Base-by-base conservation (phyloP, 2,797 vertebrate species). In the Crypturellus tataupa region DNA sequence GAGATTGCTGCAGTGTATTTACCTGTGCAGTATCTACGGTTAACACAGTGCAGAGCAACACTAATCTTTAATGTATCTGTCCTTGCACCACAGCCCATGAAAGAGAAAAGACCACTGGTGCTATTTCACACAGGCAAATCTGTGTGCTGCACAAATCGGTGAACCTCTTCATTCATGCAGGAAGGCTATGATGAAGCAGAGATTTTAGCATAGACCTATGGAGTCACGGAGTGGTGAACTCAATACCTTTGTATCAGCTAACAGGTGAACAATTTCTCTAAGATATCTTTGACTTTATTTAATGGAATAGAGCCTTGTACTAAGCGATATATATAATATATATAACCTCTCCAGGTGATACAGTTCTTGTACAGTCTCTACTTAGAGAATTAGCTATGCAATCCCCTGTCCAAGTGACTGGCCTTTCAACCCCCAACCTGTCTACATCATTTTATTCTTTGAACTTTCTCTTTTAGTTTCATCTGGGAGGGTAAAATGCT, bases 371-470 rank as follows among this genome's bases (percentile, higher is more conserved):
- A 87, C 81, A 93, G 33, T 69, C 59, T 46, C 14, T 63, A 37
- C 44, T 86, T 90, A 69, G 37, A 82, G 71, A 89, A 77, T 63
- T 51, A 80, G 15, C 9, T 68, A 70, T 85, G 77, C 63, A 53
- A 33, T 89, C 6, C 40, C 9, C 23, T 17, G 2, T 31, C 53
- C 60, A 33, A 64, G n/a, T 46, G 29, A 80, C n/a, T 89, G 56
- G 47, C 20, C 14, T 55, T 27, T 58, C 59, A 37, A 12, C 60
- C 14, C 25, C 44, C 51, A 75, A 7, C 42, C 10, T 73, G n/a
- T n/a, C 47, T 23, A 15, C 14, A 76, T 7, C 10, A 35, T 73
- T 87, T 80, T 80, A 33, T 7, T 35, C 29, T 51, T 56, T 81
- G 42, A 51, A 6, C 39, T 55, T 16, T 55, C 29, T 10, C 53